Evolutionary conservation across 2,888 invertebrate species (phyloP), one percentile per base, ranked within the genome.

Genomic region (Drosophila neutralis): DNA sequence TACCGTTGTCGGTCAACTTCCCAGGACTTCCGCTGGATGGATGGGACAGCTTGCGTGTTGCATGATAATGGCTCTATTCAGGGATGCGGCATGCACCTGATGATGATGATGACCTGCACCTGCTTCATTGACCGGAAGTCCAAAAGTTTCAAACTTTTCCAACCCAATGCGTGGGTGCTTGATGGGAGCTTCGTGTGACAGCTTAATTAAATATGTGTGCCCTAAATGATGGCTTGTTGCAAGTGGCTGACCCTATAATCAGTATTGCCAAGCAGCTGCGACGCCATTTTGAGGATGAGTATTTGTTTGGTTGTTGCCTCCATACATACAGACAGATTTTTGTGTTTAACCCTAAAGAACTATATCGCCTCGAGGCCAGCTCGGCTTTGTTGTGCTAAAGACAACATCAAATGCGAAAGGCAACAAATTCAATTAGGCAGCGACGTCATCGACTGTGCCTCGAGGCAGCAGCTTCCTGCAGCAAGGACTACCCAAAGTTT

Each of bases 121-220:
- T 56, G 56, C 56, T 38, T 53, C n/a, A 49, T 29, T 90, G 87
- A 83, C 89, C 90, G 89, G 86, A 91, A 90, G 91, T 89, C 90
- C 80, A 89, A 90, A 91, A 91, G 90, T 91, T 91, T 81, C 33
- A 56, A 91, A 91, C 84, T 88, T 90, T 87, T 73, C 65, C 68
- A 53, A 54, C 13, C 59, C 54, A 56, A 60, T 35, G 27, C 49
- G 62, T 36, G 68, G 69, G 60, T 65, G 51, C 29, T n/a, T 21
- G 49, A 65, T 38, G 57, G 56, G 72, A 48, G 62, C 57, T 80
- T 75, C 81, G 73, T 84, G 83, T 75, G 81, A 81, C 80, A 80
- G 65, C 82, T 85, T 83, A 85, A 86, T 86, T 86, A 86, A 86
- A 74, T 60, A 78, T 49, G 36, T 56, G 57, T 45, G 21, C 69